These are phyloP conservation scores for Rhopilema esculentum DNA, from an alignment of 30 jellyfish, hydroid and myxozoan genomes.

Conservation along the genomic window DNA sequence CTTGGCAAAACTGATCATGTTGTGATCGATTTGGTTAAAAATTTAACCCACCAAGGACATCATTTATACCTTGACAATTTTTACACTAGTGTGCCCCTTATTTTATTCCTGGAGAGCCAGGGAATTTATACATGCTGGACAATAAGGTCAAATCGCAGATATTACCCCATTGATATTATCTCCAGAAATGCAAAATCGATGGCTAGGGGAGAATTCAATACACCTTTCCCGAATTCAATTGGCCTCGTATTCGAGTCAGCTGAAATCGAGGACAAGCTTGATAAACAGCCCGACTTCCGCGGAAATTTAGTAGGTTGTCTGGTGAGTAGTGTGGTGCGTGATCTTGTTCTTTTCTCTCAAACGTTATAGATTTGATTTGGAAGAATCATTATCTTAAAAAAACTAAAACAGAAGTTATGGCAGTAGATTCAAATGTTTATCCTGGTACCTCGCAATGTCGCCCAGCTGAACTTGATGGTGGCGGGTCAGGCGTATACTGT, in stretches of 20 bases:
- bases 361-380: not conserved
- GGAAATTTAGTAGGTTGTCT: not conserved
- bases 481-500: slow-evolving; percentile 28
- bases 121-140: slow-evolving; percentile 10
- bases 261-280: not conserved
- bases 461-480: slow-evolving; percentile 22
- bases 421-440: not conserved
- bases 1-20: slow-evolving; percentile 13
- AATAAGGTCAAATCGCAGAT: slow-evolving; percentile 1
- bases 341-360: not conserved
- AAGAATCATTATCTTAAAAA: not conserved
- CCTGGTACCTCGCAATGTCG: slow-evolving; percentile 4
- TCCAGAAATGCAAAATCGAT: not conserved
- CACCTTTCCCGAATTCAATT: not conserved
- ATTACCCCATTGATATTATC: slow-evolving; percentile 2
- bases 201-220: not conserved
- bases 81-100: slow-evolving; percentile 26
- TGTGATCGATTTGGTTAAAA: slow-evolving; percentile 6
- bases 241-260: not conserved
- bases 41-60: slow-evolving; percentile 24
- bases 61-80: not conserved
- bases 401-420: not conserved
- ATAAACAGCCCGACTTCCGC: not conserved
- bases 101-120: slow-evolving; percentile 17
- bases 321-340: not conserved